Base-by-base conservation (phyloP, 2,888 invertebrate species). In the Dromius quadrimaculatus region DNA sequence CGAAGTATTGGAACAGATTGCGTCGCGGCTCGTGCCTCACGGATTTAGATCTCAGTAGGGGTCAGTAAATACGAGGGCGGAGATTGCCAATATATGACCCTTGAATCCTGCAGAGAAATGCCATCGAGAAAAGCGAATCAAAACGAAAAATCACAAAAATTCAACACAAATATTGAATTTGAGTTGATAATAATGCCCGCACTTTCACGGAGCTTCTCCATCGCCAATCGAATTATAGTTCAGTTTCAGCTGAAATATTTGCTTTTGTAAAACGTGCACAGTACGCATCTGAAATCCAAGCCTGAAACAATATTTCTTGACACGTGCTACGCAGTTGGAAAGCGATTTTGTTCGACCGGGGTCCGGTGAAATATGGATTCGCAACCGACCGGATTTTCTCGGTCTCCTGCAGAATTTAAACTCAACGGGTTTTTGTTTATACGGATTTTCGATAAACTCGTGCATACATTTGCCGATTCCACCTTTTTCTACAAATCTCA, bases 351-450 rank as follows among this genome's bases (percentile, higher is more conserved):
- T 50, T 34, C 38, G 8, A 28, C 4, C 28, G 8, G 28, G 28
- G 15, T 54, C 8, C 28, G 50, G 50, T 50, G 65, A 65, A 50
- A 65, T 65, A 65, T 65, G 65, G 50, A 65, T 65, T 19, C 11
- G 20, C 8, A 65, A 11, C 34, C 65, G 22, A 11, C 5, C 1
- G 19, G 45, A 63, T 43, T 43, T 23, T 41, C 11, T 45, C 13
- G 41, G 41, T 43, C 36, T 59, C 59, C 36, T 36, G 19, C 59
- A 59, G 59, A 34, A 36, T 59, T 34, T 34, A 59, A 36, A 59
- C 17, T 36, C 17, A 20, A 17, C 22, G 20, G 15, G 17, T 13
- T 50, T 50, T 50, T 50, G 28, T 50, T 50, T 50, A 11, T 13
- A 50, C 23, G 23, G 50, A 50, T 50, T 50, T 50, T 50, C 50